These are phyloP conservation scores for Anadara kagoshimensis DNA, from an alignment of 1,140 invertebrate species.

Conservation along the genomic window DNA sequence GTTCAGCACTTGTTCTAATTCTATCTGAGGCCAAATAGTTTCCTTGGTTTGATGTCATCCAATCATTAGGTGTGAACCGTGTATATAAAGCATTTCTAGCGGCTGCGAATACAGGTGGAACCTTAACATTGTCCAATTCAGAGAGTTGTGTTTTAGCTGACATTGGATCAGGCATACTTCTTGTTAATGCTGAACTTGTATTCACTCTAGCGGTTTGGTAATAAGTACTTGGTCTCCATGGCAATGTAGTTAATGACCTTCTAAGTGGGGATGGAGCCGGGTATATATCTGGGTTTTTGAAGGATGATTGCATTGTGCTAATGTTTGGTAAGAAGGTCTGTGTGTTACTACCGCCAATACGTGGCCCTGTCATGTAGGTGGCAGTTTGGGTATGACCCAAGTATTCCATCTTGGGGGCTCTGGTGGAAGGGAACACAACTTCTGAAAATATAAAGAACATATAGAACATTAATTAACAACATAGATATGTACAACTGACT, in stretches of 20 bases:
- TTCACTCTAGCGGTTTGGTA: constrained; percentile 71
- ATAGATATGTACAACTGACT: no score
- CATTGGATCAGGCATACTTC: constrained; percentile 66
- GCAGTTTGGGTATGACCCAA: constrained; percentile 73
- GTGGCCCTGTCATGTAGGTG: constrained; percentile 73
- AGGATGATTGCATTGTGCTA: constrained; percentile 66
- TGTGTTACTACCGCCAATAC: constrained; percentile 56
- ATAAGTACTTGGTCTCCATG: constrained; percentile 73
- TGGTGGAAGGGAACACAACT: constrained; percentile 11
- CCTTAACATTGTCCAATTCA: constrained; percentile 71
- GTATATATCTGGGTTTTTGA: constrained; percentile 69
- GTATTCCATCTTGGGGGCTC: constrained; percentile 69
- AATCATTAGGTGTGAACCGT: constrained; percentile 90
- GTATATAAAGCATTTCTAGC: constrained; percentile 74
- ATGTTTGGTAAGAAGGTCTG: constrained; percentile 68
- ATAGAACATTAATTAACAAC: not conserved
- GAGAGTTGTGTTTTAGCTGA: constrained; percentile 65
- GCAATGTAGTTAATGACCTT: constrained; percentile 71
- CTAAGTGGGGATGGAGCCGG: constrained; percentile 68
- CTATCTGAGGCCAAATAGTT: constrained; percentile 89
- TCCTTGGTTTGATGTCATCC: constrained; percentile 89
- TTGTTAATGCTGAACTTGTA: constrained; percentile 57
- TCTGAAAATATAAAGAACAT: constrained; percentile 5
- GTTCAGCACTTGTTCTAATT: constrained; percentile 70
- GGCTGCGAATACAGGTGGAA: constrained; percentile 73